phyloP scores from a whole-genome alignment of 1,140 invertebrate species.

The Solenopsis fugax region DNA sequence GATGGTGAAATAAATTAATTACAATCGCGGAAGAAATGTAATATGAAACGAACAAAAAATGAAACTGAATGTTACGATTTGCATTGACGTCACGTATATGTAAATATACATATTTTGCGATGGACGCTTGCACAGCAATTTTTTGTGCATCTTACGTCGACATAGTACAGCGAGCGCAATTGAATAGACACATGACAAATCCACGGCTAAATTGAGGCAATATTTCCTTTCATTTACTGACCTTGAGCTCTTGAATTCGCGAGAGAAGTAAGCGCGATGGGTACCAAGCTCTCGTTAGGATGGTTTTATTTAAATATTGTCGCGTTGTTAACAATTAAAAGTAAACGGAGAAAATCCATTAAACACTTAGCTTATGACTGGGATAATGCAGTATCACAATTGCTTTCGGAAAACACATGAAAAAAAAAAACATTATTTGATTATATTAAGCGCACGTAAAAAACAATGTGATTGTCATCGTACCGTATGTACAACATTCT shows the following conservation, averaged over 20 bases:
- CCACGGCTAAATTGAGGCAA: slow-evolving; percentile 69
- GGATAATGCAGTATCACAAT: background rate
- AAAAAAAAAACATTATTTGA: slow-evolving; percentile 11
- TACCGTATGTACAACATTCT: slow-evolving; percentile 3
- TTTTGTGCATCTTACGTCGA: slow-evolving; percentile 41
- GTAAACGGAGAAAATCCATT: background rate
- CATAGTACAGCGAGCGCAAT: slow-evolving; percentile 66
- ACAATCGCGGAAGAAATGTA: background rate
- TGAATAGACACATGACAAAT: slow-evolving; percentile 70
- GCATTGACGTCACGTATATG: slow-evolving; percentile 20
- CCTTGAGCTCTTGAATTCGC: slow-evolving; percentile 75
- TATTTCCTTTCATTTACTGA: slow-evolving; percentile 78
- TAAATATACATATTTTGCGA: slow-evolving; percentile 24
- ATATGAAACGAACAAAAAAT: slow-evolving; percentile 12
- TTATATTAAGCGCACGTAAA: background rate
- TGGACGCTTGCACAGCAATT: slow-evolving; percentile 65
- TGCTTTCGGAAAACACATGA: background rate
- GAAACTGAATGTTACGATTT: slow-evolving; percentile 27
- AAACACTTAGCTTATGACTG: background rate
- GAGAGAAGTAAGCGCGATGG: slow-evolving; percentile 60
- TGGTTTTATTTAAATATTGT: background rate
- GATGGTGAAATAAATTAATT: slow-evolving; percentile 13
- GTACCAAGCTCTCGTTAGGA: slow-evolving; percentile 22
- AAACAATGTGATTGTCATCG: background rate
- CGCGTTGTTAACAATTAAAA: slow-evolving; percentile 3